Evolutionary conservation across 2,113 vertebrate species (phyloP).

Genomic region (Ammodramus savannarum): DNA sequence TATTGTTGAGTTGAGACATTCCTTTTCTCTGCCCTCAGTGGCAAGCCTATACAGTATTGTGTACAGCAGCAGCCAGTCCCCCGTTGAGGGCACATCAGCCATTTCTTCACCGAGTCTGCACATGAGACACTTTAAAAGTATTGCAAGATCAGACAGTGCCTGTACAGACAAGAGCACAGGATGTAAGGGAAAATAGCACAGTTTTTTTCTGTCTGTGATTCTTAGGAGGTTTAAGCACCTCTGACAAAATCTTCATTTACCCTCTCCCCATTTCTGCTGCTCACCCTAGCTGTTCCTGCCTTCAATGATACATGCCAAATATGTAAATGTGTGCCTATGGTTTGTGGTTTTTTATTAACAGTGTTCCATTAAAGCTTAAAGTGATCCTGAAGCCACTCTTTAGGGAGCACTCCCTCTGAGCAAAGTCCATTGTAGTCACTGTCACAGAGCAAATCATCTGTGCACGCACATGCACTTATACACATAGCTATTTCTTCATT

Average conservation of each 20-base stretch:
- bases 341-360: not conserved
- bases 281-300: not conserved
- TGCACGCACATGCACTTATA: not conserved
- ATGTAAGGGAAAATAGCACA: not conserved
- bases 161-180: not conserved
- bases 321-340: not conserved
- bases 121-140: not conserved
- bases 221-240: not conserved
- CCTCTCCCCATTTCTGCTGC: not conserved
- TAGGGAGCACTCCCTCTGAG: not conserved
- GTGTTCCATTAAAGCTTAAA: constrained; percentile 11
- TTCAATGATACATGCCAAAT: not conserved
- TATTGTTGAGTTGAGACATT: not conserved
- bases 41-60: not conserved
- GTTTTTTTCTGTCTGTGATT: not conserved
- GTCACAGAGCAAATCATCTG: not conserved
- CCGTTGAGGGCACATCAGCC: not conserved
- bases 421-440: not conserved
- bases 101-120: not conserved
- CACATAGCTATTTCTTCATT: not conserved
- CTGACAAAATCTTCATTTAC: not conserved
- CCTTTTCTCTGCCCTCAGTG: not conserved
- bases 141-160: not conserved
- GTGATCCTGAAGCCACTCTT: not conserved
- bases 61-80: not conserved